These are phyloP conservation scores for Ctenoplectra terminalis DNA, from an alignment of 1,140 invertebrate genomes.

Conservation along the genomic window DNA sequence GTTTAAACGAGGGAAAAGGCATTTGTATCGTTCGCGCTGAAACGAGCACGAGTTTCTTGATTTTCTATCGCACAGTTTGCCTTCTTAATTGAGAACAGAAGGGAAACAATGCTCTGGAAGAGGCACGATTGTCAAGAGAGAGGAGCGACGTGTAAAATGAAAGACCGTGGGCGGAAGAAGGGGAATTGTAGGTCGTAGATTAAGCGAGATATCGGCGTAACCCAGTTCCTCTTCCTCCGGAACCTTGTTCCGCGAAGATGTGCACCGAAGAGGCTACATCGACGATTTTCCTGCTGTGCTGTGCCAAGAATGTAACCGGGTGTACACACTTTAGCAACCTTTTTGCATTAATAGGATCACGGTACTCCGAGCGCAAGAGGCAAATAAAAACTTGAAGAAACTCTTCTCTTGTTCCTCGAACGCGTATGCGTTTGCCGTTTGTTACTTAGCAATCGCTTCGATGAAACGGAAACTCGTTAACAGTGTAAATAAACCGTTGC, in stretches of 20 bases:
- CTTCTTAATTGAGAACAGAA: slow-evolving; percentile 36
- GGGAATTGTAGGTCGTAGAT: slow-evolving; percentile 39
- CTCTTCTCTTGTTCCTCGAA: background rate
- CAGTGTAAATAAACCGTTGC: background rate
- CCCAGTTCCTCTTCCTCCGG: slow-evolving; percentile 16
- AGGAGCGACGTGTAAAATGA: slow-evolving; percentile 14
- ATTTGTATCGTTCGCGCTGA: background rate
- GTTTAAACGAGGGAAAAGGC: background rate
- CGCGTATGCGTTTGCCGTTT: background rate
- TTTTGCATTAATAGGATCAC: slow-evolving; percentile 32
- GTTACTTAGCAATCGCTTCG: background rate
- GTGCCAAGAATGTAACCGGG: slow-evolving; percentile 35
- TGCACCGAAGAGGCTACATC: background rate
- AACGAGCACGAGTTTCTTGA: slow-evolving; percentile 25
- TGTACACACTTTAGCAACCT: slow-evolving; percentile 24
- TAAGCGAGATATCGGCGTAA: slow-evolving; percentile 41
- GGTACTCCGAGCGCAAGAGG: background rate
- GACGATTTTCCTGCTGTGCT: slow-evolving; percentile 35
- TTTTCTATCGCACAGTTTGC: slow-evolving; percentile 31
- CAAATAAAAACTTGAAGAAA: background rate
- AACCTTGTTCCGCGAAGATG: background rate
- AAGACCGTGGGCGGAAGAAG: background rate
- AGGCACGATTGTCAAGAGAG: background rate
- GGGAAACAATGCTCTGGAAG: slow-evolving; percentile 31
- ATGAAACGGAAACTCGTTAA: background rate